phyloP scores from a whole-genome alignment of 2,113 vertebrate genomes.

The Potamarius usumacintae region DNA sequence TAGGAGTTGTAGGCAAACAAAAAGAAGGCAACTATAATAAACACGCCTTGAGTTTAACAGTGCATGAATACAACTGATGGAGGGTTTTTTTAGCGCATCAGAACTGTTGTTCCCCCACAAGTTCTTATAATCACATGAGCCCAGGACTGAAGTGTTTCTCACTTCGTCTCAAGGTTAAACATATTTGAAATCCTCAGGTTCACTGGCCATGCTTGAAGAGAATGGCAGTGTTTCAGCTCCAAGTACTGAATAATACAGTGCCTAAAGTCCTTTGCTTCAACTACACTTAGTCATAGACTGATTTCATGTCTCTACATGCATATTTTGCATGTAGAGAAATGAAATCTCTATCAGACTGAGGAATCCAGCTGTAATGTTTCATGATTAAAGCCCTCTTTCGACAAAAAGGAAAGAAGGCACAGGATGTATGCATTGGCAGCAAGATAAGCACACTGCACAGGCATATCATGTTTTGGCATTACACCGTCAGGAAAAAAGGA shows the following conservation, averaged over 20 bases:
- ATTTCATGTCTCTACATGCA: too few relatives aligned
- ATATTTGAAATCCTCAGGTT: slow-evolving; percentile 29
- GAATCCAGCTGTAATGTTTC: background rate
- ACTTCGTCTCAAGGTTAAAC: background rate
- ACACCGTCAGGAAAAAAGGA: background rate
- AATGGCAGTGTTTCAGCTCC: slow-evolving; percentile 14
- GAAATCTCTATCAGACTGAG: background rate
- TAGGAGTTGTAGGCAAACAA: background rate
- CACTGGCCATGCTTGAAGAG: slow-evolving; percentile 20
- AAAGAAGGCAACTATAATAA: background rate
- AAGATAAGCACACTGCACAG: background rate
- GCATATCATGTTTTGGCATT: background rate
- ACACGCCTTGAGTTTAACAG: background rate
- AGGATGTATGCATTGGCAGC: background rate
- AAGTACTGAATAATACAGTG: slow-evolving; percentile 20
- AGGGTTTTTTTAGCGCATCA: background rate
- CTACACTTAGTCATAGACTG: slow-evolving; percentile 9
- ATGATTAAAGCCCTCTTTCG: background rate
- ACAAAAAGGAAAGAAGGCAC: background rate
- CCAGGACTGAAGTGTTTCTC: background rate
- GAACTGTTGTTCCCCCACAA: background rate
- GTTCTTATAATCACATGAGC: background rate
- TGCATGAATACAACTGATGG: background rate
- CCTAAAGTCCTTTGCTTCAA: slow-evolving; percentile 7
- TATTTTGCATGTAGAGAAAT: slow-evolving; percentile 7